Base-by-base conservation (phyloP, 1,140 invertebrate genomes). In the Physella acuta region DNA sequence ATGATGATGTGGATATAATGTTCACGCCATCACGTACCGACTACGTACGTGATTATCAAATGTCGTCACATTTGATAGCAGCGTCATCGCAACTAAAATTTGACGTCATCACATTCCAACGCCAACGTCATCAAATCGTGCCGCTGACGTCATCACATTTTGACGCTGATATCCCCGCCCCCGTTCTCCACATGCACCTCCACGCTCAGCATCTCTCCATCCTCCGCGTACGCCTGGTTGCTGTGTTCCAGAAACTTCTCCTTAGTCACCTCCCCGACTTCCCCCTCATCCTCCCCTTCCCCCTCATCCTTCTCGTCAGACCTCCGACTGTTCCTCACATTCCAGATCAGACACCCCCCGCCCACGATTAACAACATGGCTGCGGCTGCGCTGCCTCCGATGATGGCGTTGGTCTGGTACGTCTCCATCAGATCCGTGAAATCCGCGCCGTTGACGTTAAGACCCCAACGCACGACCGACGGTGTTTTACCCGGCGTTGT, bases 391-490 rank as follows among this genome's bases (percentile, higher is more conserved):
- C 74, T 75, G 16, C 68, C 73, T 20, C 79, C 81, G 30, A 78
- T 63, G 17, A 80, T 76, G 8, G 76, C 77, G 51, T 76, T 79
- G 30, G 49, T n/a, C n/a, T 56, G 61, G 68, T 81, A 79, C 33
- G 72, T 61, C 5, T 73, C 69, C 31, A 73, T 37, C 36, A 81
- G 68, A 8, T 76, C 72, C 1, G 71, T 65, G 36, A 76, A 80
- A 52, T 79, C 74, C 0, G 79, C 74, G 1, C 81, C 81, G 30
- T 80, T 68, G 8, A 80, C 71, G 67, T 82, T 82, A 20, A 82
- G 37, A 4, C 78, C 78, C 61, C 74, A 74, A 31, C 68, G 64
- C 1, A 75, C 34, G 14, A 74, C 70, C 0, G 28, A 3, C 0
- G 76, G 34, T 24, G 36, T 20, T 34, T 53, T 8, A 2, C 26